These are phyloP conservation scores for Oryzias woworae DNA, from an alignment of 2,113 vertebrate species.

Conservation along the genomic window DNA sequence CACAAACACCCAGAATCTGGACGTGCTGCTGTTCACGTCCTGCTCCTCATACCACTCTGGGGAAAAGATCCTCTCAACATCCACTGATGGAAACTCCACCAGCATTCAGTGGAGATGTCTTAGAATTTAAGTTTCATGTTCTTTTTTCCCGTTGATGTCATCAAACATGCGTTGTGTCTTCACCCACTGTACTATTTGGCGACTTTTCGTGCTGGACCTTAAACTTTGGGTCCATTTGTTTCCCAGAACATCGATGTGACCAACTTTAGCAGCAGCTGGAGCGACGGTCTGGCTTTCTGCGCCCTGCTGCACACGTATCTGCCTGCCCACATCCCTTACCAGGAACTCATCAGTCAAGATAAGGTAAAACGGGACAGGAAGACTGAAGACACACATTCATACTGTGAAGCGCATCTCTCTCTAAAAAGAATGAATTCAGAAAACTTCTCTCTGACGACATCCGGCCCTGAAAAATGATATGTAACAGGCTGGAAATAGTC, in stretches of 20 bases:
- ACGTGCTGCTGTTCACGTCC: conserved; percentile 57
- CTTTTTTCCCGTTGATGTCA: conserved; percentile 8
- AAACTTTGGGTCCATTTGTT: conserved; percentile 12
- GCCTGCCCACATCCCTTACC: conserved; percentile 92
- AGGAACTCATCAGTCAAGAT: conserved; percentile 89
- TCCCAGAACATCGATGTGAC: conserved; percentile 90
- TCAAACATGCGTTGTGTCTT: too few relatives aligned
- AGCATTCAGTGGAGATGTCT: conserved; percentile 9
- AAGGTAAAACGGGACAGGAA: conserved; percentile 75
- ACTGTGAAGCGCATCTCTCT: background rate
- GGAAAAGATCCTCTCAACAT: conserved; percentile 14
- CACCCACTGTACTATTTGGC: background rate
- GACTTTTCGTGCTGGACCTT: conserved; percentile 20
- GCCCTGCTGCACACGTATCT: conserved; percentile 90
- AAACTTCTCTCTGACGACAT: background rate
- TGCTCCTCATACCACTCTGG: conserved; percentile 21
- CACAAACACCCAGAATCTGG: conserved; percentile 27
- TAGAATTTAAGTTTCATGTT: conserved; percentile 9
- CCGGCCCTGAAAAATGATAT: too few relatives aligned
- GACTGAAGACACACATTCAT: background rate
- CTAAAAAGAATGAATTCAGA: background rate
- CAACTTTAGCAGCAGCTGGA: conserved; percentile 97
- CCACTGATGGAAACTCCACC: conserved; percentile 18
- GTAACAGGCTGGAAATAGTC: too few relatives aligned
- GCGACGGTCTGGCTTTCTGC: conserved; percentile 89